These are phyloP conservation scores for Drosophila takahashii DNA, from an alignment of 1,140 invertebrate genomes.

Conservation along the genomic window DNA sequence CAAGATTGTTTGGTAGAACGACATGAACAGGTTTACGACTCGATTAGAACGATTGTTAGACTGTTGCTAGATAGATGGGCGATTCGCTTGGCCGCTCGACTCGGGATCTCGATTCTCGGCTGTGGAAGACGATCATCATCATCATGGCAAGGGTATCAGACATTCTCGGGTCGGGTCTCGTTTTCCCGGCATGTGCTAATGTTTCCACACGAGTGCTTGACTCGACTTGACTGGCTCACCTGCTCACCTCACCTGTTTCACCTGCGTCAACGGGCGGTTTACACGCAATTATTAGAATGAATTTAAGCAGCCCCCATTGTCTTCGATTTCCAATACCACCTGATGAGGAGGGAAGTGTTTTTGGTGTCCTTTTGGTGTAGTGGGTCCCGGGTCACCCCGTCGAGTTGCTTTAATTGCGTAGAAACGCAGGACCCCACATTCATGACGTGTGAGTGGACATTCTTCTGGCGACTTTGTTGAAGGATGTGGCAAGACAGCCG, in stretches of 20 bases:
- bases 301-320: conserved; percentile 35
- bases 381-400: conserved; percentile 5
- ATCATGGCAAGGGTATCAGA: neutral
- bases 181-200: conserved; percentile 61
- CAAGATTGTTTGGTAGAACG: conserved; percentile 33
- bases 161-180: conserved; percentile 48
- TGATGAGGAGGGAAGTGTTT: neutral
- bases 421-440: conserved; percentile 5
- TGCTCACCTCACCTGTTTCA: conserved; percentile 11
- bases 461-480: conserved; percentile 21
- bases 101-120: conserved; percentile 6
- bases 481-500: conserved; percentile 17
- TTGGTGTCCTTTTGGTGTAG: conserved; percentile 1
- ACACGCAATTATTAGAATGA: conserved; percentile 69
- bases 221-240: conserved; percentile 13
- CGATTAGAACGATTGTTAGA: conserved; percentile 46
- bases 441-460: conserved; percentile 39
- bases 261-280: conserved; percentile 55
- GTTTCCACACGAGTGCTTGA: conserved; percentile 52
- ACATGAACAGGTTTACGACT: conserved; percentile 53
- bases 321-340: conserved; percentile 58
- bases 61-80: conserved; percentile 29
- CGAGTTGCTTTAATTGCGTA: conserved; percentile 13
- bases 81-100: conserved; percentile 37
- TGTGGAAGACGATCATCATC: conserved; percentile 23